A percentile compares a stretch with the other conserved stretches of the same genome.
Conservation (phyloP, 2,888 invertebrate species). For the Nomada ruficornis region DNA sequence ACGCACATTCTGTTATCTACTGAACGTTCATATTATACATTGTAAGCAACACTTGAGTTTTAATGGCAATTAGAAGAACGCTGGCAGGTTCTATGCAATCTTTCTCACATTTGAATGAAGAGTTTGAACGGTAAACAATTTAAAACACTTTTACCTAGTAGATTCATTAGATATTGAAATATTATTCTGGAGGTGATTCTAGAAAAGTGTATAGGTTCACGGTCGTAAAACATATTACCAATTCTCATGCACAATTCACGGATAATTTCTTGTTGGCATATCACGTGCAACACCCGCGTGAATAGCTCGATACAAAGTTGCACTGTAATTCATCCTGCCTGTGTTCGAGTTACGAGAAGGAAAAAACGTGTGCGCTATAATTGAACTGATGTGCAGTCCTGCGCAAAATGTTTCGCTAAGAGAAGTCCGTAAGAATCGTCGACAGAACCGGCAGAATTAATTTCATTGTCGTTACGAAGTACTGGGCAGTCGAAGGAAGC, state of each 20-base stretch:
- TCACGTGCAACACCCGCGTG: constrained; percentile 34
- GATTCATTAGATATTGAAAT: too few relatives aligned
- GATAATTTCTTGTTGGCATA: constrained; percentile 11
- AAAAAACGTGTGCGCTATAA: neutral
- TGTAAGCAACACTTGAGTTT: neutral
- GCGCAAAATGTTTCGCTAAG: neutral
- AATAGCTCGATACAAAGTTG: neutral
- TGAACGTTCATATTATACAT: neutral
- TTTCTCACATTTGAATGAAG: too few relatives aligned
- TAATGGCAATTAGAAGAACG: too few relatives aligned
- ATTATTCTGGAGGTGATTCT: too few relatives aligned
- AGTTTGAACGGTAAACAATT: too few relatives aligned
- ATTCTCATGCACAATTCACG: neutral
- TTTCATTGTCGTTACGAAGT: constrained; percentile 8
- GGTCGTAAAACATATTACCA: too few relatives aligned
- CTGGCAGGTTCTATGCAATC: too few relatives aligned
- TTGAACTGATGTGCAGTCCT: neutral
- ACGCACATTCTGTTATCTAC: constrained; percentile 11
- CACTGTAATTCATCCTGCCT: neutral
- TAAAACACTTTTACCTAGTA: too few relatives aligned
- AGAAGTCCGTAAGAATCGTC: constrained; percentile 15
- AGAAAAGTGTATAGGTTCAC: too few relatives aligned
- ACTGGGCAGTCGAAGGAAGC: constrained; percentile 15
- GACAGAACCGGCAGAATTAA: constrained; percentile 15
- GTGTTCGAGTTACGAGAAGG: neutral